Evolutionary conservation across 2,888 invertebrate species (phyloP).

Genomic region (Schizaphis graminum): DNA sequence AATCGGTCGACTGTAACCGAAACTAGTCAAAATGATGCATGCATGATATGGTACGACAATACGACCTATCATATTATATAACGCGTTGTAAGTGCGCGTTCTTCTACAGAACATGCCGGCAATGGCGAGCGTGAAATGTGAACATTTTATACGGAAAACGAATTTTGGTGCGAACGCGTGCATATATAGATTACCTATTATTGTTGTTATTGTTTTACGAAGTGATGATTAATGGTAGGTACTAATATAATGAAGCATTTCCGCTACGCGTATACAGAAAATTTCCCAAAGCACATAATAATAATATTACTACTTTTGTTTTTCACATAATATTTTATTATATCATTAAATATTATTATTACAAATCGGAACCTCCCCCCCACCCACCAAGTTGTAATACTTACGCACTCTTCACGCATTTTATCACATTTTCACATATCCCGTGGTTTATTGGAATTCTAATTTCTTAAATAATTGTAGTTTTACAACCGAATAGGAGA

Average conservation of each 20-base stretch:
- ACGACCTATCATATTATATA: no score
- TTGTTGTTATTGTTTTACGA: not conserved
- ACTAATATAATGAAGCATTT: not conserved
- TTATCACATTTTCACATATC: not conserved
- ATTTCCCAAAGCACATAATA: not conserved
- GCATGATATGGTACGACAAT: not conserved
- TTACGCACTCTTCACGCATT: not conserved
- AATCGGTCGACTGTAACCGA: slow-evolving; percentile 15
- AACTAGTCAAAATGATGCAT: slow-evolving; percentile 1
- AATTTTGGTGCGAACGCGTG: not conserved
- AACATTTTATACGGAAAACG: not conserved
- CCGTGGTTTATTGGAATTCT: not conserved
- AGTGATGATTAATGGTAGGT: not conserved
- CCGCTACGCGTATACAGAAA: not conserved
- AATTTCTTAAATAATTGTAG: not conserved
- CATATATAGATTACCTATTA: no score
- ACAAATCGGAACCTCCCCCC: no score
- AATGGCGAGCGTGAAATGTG: no score
- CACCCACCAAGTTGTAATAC: no score
- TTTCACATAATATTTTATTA: not conserved
- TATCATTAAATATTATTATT: no score
- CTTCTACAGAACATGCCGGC: not conserved
- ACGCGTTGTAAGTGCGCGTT: not conserved
- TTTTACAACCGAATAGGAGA: no score
- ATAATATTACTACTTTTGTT: not conserved